phyloP scores from a whole-genome alignment of 2,113 vertebrate genomes.

The Melanostigma gelatinosum region DNA sequence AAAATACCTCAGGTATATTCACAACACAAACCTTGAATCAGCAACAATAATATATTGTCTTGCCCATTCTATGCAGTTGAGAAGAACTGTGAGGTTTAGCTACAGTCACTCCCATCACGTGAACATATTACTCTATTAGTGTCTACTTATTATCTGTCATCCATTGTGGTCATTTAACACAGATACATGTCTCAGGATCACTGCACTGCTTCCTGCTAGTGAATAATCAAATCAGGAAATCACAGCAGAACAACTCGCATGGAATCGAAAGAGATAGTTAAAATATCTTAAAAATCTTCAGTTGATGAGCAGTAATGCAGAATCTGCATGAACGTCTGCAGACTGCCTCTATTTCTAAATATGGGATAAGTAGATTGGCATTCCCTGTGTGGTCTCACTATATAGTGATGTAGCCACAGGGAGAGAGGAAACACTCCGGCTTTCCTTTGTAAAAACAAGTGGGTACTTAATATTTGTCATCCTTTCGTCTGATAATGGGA shows the following conservation, averaged over 20 bases:
- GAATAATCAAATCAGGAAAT: slow-evolving; percentile 62
- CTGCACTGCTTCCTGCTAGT: slow-evolving; percentile 53
- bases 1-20: background rate
- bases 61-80: slow-evolving; percentile 4
- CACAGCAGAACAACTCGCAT: slow-evolving; percentile 23
- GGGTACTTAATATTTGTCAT: background rate
- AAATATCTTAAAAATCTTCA: slow-evolving; percentile 19
- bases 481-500: background rate
- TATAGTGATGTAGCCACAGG: background rate
- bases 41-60: background rate
- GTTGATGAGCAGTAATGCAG: background rate
- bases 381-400: background rate
- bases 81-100: slow-evolving; percentile 32
- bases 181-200: slow-evolving; percentile 58
- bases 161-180: slow-evolving; percentile 55
- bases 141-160: slow-evolving; percentile 52
- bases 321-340: background rate
- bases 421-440: background rate
- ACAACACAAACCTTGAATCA: background rate
- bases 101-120: slow-evolving; percentile 33
- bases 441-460: background rate
- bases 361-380: background rate
- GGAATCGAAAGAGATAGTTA: slow-evolving; percentile 27
- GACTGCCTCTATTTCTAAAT: background rate
- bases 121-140: slow-evolving; percentile 61